Percentiles rank a stretch among this genome's conserved stretches.
Conservation (phyloP, 2,888 invertebrate species). For the Tipula confusa region DNA sequence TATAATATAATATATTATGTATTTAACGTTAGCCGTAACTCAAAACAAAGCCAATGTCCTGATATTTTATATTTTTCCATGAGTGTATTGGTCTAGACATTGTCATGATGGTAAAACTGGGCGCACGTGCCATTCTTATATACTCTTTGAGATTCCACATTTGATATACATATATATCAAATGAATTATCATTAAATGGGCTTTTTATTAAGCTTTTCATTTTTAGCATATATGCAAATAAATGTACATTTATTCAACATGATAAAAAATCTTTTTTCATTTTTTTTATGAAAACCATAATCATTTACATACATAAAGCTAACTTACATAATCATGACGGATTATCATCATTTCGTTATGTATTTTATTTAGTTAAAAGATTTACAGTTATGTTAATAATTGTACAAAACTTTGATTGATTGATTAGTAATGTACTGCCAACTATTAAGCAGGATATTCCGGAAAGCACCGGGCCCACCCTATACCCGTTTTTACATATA, state of each 20-base stretch:
- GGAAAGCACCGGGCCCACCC: no score
- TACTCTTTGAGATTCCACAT: background rate
- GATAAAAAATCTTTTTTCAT: background rate
- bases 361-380: background rate
- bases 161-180: background rate
- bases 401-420: no score
- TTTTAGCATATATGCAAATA: background rate
- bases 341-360: constrained; percentile 4
- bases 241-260: background rate
- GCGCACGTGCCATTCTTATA: background rate
- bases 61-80: background rate
- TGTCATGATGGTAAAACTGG: background rate
- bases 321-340: background rate
- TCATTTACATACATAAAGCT: background rate
- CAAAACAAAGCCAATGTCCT: background rate
- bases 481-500: no score
- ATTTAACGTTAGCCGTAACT: no score
- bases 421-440: no score
- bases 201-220: constrained; percentile 1
- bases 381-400: no score
- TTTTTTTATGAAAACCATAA: background rate
- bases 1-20: no score
- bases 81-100: background rate
- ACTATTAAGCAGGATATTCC: no score
- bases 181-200: background rate